These are phyloP conservation scores for Agonopterix subpropinquella DNA, from an alignment of 2,888 invertebrate genomes.

Conservation along the genomic window DNA sequence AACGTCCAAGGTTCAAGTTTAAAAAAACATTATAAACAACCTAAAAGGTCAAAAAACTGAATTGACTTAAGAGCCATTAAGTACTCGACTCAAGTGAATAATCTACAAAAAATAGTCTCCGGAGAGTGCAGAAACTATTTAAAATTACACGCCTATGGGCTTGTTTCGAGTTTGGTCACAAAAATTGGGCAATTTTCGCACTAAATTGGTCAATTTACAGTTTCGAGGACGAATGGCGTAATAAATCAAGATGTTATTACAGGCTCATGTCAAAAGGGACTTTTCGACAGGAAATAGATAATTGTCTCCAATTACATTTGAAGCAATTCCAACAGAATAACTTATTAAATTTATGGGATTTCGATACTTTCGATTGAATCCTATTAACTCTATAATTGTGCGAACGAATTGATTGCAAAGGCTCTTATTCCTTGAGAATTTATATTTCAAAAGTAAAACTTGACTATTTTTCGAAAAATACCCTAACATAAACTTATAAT, in stretches of 20 bases:
- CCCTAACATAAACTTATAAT: no score
- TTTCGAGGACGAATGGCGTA: constrained; percentile 41
- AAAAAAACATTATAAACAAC: not conserved
- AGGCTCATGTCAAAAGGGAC: constrained; percentile 23
- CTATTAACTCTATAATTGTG: no score
- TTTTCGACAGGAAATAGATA: constrained; percentile 20
- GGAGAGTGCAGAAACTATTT: constrained; percentile 27
- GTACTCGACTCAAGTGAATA: not conserved
- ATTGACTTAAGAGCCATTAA: not conserved
- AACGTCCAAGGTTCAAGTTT: no score
- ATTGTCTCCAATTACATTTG: no score
- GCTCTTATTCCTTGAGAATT: no score
- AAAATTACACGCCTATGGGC: constrained; percentile 38
- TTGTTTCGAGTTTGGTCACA: constrained; percentile 27
- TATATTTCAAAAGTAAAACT: no score
- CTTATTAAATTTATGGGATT: no score
- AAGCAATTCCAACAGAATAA: no score
- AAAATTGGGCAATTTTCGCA: constrained; percentile 44
- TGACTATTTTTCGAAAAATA: no score
- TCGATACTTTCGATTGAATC: no score
- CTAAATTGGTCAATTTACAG: constrained; percentile 55
- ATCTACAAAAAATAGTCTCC: not conserved
- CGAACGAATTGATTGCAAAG: no score
- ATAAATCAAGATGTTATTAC: constrained; percentile 49
- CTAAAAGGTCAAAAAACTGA: constrained; percentile 13